These are phyloP conservation scores for Microcebus murinus DNA, from an alignment of 2,113 vertebrate species.

Conservation along the genomic window DNA sequence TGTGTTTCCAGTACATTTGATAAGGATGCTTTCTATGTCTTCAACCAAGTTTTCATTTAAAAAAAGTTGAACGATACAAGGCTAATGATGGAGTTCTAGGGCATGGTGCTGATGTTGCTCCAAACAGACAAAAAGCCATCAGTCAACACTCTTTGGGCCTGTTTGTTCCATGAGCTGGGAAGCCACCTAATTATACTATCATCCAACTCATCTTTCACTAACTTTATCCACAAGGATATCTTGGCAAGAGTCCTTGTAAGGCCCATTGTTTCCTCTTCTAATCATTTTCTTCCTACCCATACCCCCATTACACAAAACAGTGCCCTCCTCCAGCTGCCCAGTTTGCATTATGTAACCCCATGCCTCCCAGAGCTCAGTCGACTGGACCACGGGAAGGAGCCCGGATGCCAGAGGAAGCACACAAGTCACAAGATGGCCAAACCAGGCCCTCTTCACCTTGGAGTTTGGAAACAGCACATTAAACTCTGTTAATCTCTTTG, in stretches of 20 bases:
- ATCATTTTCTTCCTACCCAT: neutral
- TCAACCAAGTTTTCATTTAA: constrained; percentile 38
- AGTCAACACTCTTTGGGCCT: neutral
- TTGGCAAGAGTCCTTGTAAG: constrained; percentile 10
- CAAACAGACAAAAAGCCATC: constrained; percentile 12
- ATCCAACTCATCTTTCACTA: constrained; percentile 28
- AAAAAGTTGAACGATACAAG: constrained; percentile 15
- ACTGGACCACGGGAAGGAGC: neutral
- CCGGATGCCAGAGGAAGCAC: neutral
- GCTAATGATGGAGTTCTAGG: neutral
- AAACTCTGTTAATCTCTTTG: neutral
- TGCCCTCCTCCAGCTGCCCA: neutral
- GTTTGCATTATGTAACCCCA: neutral
- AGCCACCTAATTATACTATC: neutral
- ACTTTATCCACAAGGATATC: constrained; percentile 28
- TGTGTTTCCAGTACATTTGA: constrained; percentile 8
- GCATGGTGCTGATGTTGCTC: neutral
- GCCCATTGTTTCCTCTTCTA: neutral
- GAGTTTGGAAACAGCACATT: neutral
- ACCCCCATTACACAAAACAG: neutral
- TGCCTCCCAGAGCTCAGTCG: neutral
- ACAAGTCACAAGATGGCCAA: neutral
- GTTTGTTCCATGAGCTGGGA: neutral
- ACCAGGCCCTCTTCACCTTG: neutral
- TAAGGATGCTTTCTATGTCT: constrained; percentile 7